Evolutionary conservation across 2,113 vertebrate genomes (phyloP).

Genomic region (Rhea pennata): DNA sequence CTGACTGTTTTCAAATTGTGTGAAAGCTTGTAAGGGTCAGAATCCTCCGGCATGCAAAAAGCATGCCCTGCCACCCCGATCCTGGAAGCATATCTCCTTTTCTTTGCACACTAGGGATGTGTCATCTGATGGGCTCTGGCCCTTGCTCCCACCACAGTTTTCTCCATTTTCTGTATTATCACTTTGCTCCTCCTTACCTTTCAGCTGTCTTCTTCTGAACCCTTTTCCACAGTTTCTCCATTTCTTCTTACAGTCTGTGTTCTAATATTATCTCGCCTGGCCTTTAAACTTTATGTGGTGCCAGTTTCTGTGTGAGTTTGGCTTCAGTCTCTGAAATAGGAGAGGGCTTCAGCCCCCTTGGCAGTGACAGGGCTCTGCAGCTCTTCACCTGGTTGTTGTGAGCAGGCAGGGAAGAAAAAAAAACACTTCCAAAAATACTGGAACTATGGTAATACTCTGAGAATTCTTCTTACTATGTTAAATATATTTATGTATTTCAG

Average conservation of each 20-base stretch:
- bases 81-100: no score
- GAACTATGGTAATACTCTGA: not conserved
- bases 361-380: not conserved
- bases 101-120: no score
- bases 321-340: not conserved
- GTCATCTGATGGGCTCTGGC: not conserved
- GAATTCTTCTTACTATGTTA: not conserved
- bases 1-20: not conserved
- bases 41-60: no score
- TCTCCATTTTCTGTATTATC: not conserved
- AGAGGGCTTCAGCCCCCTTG: not conserved
- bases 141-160: not conserved
- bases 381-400: not conserved
- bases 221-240: not conserved
- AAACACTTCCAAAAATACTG: not conserved
- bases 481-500: not conserved
- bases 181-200: not conserved
- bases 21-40: not conserved
- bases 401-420: not conserved
- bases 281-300: accelerated
- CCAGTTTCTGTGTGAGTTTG: not conserved
- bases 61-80: no score
- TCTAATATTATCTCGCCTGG: accelerated
- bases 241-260: not conserved
- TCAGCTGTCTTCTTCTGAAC: accelerated